These are phyloP conservation scores for Burhinus bistriatus DNA, from an alignment of 2,113 vertebrate genomes.

Conservation along the genomic window DNA sequence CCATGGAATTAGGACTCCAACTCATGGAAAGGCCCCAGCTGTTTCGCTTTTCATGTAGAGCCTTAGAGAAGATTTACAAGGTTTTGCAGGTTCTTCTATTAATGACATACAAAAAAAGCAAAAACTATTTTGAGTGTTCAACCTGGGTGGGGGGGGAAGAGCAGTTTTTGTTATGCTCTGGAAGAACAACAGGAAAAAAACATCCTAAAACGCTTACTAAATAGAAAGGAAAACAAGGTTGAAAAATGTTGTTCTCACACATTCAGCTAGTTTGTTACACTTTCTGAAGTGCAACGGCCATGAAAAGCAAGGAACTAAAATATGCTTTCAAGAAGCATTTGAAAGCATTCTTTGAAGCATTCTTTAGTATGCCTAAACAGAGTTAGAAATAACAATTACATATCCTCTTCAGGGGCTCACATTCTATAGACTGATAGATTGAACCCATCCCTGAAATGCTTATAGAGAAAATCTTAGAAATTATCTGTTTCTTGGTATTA, in stretches of 20 bases:
- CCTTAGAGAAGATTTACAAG: not conserved
- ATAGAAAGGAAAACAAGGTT: not conserved
- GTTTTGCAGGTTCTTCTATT: not conserved
- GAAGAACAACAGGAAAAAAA: not conserved
- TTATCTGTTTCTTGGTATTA: not conserved
- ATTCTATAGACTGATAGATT: not conserved
- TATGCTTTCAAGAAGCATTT: not conserved
- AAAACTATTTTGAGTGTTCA: not conserved
- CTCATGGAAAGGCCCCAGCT: not conserved
- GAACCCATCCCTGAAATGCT: not conserved
- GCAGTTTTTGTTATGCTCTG: not conserved
- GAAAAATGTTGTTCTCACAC: not conserved
- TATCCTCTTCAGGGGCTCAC: not conserved
- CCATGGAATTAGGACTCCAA: not conserved
- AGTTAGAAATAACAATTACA: conserved; percentile 4
- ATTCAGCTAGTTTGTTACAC: not conserved
- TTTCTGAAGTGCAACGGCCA: not conserved
- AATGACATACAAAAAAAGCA: not conserved
- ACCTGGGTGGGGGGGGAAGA: not conserved
- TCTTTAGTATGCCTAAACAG: conserved; percentile 10
- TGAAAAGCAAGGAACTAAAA: conserved; percentile 22
- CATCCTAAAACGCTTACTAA: not conserved
- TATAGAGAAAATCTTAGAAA: not conserved
- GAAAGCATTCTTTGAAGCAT: conserved; percentile 12
- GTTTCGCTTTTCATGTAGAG: not conserved